Evolutionary conservation across 2,888 invertebrate species (phyloP).

Genomic region (Tipula lateralis): DNA sequence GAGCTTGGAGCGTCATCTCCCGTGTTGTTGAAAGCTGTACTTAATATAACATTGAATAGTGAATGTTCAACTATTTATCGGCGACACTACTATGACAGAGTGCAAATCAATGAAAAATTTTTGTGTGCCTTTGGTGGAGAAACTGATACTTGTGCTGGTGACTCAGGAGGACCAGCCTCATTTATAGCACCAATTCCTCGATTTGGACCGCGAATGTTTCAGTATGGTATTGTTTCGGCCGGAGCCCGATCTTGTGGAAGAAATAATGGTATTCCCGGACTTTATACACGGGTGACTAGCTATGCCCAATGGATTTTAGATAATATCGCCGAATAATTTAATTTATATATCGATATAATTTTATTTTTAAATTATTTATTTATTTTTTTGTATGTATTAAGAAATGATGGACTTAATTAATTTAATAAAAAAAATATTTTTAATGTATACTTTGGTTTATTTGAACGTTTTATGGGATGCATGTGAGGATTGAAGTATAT

Average conservation of each 20-base stretch:
- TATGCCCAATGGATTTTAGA: conserved; percentile 31
- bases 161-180: not conserved
- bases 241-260: not conserved
- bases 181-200: not conserved
- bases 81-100: not conserved
- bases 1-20: conserved; percentile 40
- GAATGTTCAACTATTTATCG: not conserved
- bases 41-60: not conserved
- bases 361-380: not conserved
- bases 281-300: conserved; percentile 26
- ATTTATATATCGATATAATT: not conserved
- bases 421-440: no score
- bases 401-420: no score
- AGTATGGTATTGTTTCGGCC: conserved; percentile 28
- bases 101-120: not conserved
- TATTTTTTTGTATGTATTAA: not conserved
- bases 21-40: conserved; percentile 16
- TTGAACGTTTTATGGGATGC: no score
- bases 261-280: not conserved
- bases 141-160: not conserved
- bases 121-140: not conserved
- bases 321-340: not conserved
- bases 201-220: not conserved
- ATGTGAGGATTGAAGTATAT: no score
- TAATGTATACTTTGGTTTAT: no score